Conservation (phyloP, 2,797 vertebrate genomes). For the Chelidonichthys spinosus region DNA sequence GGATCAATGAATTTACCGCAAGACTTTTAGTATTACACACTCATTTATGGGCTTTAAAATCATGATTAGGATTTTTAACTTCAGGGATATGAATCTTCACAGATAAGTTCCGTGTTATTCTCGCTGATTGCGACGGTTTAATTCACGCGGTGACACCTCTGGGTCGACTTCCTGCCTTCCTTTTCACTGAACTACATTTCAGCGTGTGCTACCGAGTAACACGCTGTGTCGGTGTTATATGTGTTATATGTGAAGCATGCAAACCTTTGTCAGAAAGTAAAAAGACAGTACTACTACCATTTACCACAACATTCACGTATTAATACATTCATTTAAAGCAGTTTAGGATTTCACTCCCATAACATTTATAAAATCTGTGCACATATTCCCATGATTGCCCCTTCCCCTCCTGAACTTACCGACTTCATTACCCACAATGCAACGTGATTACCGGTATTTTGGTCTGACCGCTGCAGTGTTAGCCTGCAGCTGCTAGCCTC, state of each 20-base stretch:
- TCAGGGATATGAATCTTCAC: neutral
- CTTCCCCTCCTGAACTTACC: neutral
- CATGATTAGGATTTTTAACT: neutral
- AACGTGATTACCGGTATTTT: neutral
- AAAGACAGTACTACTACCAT: neutral
- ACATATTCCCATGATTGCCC: too few relatives aligned
- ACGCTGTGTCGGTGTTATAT: neutral
- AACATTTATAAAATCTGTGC: neutral
- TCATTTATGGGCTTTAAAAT: neutral
- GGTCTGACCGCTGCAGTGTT: too few relatives aligned
- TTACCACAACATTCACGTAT: neutral
- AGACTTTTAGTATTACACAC: neutral
- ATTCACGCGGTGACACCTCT: slow-evolving; percentile 17
- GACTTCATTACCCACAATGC: neutral
- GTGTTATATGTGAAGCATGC: slow-evolving; percentile 33
- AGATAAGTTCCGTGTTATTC: neutral
- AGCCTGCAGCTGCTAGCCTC: neutral
- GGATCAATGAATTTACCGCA: neutral
- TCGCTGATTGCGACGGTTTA: slow-evolving; percentile 22
- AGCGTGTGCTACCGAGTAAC: slow-evolving; percentile 39
- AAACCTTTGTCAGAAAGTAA: slow-evolving; percentile 15
- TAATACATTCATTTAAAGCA: neutral
- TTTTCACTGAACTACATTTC: slow-evolving; percentile 25
- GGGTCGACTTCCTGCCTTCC: slow-evolving; percentile 1
- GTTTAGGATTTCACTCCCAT: neutral